Percentiles rank a stretch among this genome's conserved stretches.
Evolutionary conservation across 2,888 invertebrate species (phyloP).

Genomic region (Drosophila prolongata): DNA sequence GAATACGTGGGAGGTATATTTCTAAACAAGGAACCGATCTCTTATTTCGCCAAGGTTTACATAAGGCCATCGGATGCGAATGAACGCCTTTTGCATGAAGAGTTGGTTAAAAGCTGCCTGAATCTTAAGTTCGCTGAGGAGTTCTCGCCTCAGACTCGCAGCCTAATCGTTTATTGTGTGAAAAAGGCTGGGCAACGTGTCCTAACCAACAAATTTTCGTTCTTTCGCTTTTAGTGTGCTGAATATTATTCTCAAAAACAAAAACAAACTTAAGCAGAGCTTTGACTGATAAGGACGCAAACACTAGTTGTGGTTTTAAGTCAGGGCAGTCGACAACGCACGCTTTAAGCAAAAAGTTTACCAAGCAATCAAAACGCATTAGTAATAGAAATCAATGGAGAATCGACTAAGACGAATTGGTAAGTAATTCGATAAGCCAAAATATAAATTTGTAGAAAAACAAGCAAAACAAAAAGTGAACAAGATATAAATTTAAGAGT

Average conservation of each 20-base stretch:
- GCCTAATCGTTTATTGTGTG: too few relatives aligned
- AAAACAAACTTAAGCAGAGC: conserved; percentile 12
- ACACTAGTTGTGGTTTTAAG: conserved; percentile 3
- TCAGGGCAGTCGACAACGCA: conserved; percentile 42
- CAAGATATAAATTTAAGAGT: conserved; percentile 3
- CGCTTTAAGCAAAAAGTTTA: conserved; percentile 34
- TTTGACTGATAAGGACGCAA: conserved; percentile 26
- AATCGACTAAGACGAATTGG: conserved; percentile 29
- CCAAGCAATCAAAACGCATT: not conserved
- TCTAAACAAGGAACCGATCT: conserved; percentile 60
- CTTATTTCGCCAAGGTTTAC: conserved; percentile 68
- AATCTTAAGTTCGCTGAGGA: conserved; percentile 56
- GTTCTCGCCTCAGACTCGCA: too few relatives aligned
- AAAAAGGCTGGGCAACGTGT: too few relatives aligned
- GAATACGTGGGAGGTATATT: conserved; percentile 45
- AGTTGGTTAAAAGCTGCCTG: conserved; percentile 72
- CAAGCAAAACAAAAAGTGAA: not conserved
- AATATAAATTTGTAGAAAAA: too few relatives aligned
- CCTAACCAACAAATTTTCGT: too few relatives aligned
- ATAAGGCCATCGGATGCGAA: conserved; percentile 62
- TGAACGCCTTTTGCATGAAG: conserved; percentile 64
- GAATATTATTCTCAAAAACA: conserved; percentile 15
- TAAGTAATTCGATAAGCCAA: conserved; percentile 51
- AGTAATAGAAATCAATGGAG: conserved; percentile 50
- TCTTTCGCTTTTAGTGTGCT: conserved; percentile 15